phyloP scores from a whole-genome alignment of 2,113 vertebrate genomes.

The Prochilodus magdalenae region DNA sequence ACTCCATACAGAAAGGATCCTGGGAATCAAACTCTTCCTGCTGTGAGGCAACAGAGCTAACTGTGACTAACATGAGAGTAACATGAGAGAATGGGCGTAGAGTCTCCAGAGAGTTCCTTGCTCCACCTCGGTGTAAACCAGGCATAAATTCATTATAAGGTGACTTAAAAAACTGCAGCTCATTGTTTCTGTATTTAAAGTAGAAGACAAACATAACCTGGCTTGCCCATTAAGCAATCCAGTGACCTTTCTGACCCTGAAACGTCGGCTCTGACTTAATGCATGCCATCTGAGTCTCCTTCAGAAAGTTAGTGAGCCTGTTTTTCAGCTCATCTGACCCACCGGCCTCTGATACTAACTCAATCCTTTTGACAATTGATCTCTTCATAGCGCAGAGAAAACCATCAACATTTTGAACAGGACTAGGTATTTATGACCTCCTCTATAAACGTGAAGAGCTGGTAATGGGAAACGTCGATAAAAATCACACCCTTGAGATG shows the following conservation, averaged over 20 bases:
- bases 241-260: background rate
- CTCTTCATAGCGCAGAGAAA: conserved; percentile 68
- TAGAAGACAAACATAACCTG: background rate
- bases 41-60: no score
- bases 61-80: no score
- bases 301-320: conserved; percentile 30
- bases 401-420: conserved; percentile 62
- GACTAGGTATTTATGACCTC: conserved; percentile 70
- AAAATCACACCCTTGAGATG: conserved; percentile 69
- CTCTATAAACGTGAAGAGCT: conserved; percentile 75
- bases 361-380: conserved; percentile 66
- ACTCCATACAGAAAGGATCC: no score
- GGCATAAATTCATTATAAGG: background rate
- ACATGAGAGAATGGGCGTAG: no score
- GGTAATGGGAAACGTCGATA: conserved; percentile 81
- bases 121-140: background rate
- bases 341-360: conserved; percentile 11
- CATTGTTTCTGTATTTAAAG: background rate
- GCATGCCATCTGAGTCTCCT: conserved; percentile 26
- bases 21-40: no score
- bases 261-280: background rate
- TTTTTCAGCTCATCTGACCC: conserved; percentile 24
- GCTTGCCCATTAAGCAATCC: background rate
- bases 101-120: no score
- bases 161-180: no score